phyloP scores from a whole-genome alignment of 2,888 invertebrate genomes.

The Lacanobia oleracea region DNA sequence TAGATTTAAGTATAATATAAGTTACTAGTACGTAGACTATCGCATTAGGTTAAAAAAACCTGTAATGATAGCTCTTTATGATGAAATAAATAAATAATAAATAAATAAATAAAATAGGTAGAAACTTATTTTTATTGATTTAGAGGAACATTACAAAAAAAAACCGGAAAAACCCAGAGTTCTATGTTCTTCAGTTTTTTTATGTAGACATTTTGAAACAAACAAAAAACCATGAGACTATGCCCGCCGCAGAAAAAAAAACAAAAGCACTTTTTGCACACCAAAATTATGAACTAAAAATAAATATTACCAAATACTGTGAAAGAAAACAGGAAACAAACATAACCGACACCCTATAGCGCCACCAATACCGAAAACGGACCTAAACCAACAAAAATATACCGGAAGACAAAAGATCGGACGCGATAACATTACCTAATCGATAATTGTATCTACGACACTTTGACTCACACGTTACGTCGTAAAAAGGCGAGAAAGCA shows the following conservation, averaged over 20 bases:
- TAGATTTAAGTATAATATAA: no score
- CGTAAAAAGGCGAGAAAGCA: constrained; percentile 91
- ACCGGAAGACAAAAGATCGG: constrained; percentile 90
- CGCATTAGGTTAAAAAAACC: no score
- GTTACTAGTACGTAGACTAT: no score
- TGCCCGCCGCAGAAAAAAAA: not conserved
- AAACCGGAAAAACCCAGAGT: no score
- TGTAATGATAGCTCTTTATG: no score
- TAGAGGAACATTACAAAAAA: not conserved
- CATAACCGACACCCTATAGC: constrained; percentile 71
- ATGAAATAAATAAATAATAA: no score
- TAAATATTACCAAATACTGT: constrained; percentile 52
- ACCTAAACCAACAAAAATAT: constrained; percentile 87
- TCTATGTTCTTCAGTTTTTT: not conserved
- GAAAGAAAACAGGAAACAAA: constrained; percentile 77
- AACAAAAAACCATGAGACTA: not conserved
- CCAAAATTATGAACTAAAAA: constrained; percentile 15
- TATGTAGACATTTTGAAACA: not conserved
- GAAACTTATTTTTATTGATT: not conserved
- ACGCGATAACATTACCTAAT: constrained; percentile 89
- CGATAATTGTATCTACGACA: constrained; percentile 90
- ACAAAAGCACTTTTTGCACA: constrained; percentile 1
- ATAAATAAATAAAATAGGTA: no score
- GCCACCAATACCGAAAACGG: constrained; percentile 80
- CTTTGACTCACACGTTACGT: constrained; percentile 87